phyloP scores from a whole-genome alignment of 2,113 vertebrate species.

The Synchiropus splendidus region DNA sequence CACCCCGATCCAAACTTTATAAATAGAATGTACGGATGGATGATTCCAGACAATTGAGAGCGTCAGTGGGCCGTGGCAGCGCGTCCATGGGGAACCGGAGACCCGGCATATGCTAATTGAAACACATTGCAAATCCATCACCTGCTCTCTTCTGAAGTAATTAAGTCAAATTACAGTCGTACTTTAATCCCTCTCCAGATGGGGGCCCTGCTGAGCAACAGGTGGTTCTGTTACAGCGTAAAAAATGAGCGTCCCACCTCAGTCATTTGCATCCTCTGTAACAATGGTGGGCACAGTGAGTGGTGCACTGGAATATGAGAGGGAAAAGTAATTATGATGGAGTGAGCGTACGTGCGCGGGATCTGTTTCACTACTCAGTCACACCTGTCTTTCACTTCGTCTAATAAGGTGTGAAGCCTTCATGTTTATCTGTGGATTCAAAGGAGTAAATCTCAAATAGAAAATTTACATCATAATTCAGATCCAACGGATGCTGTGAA shows the following conservation, averaged over 20 bases:
- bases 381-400: slow-evolving; percentile 40
- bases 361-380: slow-evolving; percentile 36
- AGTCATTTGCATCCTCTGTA: slow-evolving; percentile 43
- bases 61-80: slow-evolving; percentile 12
- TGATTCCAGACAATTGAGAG: slow-evolving; percentile 24
- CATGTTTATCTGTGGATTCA: no score
- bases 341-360: slow-evolving; percentile 13
- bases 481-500: not conserved
- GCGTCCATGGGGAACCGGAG: slow-evolving; percentile 21
- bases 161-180: slow-evolving; percentile 51
- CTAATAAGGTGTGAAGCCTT: no score
- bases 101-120: slow-evolving; percentile 36
- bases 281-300: slow-evolving; percentile 28
- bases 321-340: slow-evolving; percentile 28
- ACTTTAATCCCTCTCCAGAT: slow-evolving; percentile 53
- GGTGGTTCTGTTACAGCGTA: slow-evolving; percentile 48
- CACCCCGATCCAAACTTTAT: slow-evolving; percentile 9
- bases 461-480: slow-evolving; percentile 24
- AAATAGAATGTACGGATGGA: slow-evolving; percentile 10
- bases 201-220: slow-evolving; percentile 59
- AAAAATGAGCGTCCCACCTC: slow-evolving; percentile 43
- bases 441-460: no score
- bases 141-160: slow-evolving; percentile 43
- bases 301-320: slow-evolving; percentile 33
- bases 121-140: slow-evolving; percentile 51